Evolutionary conservation across 2,797 vertebrate species (phyloP).

Genomic region (Chrosomus eos): DNA sequence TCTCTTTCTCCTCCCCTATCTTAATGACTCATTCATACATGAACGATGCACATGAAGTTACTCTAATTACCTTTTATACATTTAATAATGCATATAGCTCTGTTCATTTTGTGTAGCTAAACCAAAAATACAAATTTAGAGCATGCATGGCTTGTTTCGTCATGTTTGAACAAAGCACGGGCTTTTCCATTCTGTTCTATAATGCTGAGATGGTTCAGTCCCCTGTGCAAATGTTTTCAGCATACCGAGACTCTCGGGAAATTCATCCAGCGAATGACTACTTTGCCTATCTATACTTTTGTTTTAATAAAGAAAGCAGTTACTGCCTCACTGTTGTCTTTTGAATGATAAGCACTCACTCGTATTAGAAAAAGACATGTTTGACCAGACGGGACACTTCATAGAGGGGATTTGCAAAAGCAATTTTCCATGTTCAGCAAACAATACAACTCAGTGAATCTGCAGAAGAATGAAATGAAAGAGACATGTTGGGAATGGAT

Average conservation of each 20-base stretch:
- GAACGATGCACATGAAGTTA: background rate
- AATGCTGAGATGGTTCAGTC: constrained; percentile 60
- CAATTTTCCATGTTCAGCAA: constrained; percentile 62
- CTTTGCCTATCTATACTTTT: constrained; percentile 12
- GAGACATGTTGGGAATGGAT: constrained; percentile 58
- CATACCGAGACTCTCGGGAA: constrained; percentile 33
- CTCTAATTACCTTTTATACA: constrained; percentile 4
- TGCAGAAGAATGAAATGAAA: constrained; percentile 16
- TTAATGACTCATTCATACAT: constrained; percentile 29
- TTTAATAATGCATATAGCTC: constrained; percentile 4
- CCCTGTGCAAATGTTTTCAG: constrained; percentile 38
- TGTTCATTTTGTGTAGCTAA: background rate
- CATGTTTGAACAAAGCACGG: constrained; percentile 40
- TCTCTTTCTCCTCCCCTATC: background rate
- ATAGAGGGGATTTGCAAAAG: constrained; percentile 49
- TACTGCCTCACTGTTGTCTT: constrained; percentile 29
- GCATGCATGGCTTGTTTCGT: background rate
- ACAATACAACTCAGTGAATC: constrained; percentile 52
- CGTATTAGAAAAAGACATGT: constrained; percentile 31
- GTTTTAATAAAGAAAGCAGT: constrained; percentile 48
- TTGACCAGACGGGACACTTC: constrained; percentile 56
- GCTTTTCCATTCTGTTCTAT: constrained; percentile 45
- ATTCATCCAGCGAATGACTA: constrained; percentile 45
- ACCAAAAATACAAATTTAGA: background rate
- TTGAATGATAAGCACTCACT: constrained; percentile 57